Base-by-base conservation (phyloP, 2,113 vertebrate species). In the Centropus unirufus region DNA sequence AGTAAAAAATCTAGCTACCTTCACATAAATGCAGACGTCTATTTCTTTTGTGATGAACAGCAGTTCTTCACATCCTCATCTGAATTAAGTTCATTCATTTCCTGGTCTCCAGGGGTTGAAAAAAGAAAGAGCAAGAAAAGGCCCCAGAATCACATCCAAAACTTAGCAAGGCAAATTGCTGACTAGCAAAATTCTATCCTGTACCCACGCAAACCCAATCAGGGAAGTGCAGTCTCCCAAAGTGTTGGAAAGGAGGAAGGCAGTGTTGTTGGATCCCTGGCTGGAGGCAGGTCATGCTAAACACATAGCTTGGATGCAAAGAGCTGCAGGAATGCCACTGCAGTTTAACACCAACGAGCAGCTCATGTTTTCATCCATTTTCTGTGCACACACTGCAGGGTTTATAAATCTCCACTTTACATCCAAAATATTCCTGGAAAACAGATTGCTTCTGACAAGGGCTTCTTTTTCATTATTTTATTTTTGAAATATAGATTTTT, bases 321-420 rank as follows among this genome's bases (percentile, higher is more conserved):
- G 80, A 83, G 76, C 73, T 89, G 86, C 64, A 63, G 64, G 83
- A 90, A 90, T 11, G 51, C 83, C 68, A 14, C 73, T 51, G 68
- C 72, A 83, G 80, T 32, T 67, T 62, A 88, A 74, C 8, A 19
- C 52, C 90, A 84, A 34, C 61, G 69, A 89, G 90, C 2, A 7
- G 57, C 79, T 75, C 77, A 0, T n/a, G 36, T 72, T 81, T 86
- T 61, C 76, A 89, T 87, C 90, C 90, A 46, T 92, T 92, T 84
- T 81, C 92, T 82, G 73, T 76, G 76, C 83, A 89, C 73, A 90
- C 73, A 52, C 90, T 93, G 80, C 80, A 92, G 68, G 64, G 69
- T 87, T 96, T 94, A 94, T 96, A 96, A 93, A 95, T 79, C 88
- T 89, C 54, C 54, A 36, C 80, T 96, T 96, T 89, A 76, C 61